Percentiles rank a stretch among this genome's conserved stretches.
These are phyloP conservation scores for Oceanodroma tethys DNA, from an alignment of 2,113 vertebrate species.

Conservation along the genomic window DNA sequence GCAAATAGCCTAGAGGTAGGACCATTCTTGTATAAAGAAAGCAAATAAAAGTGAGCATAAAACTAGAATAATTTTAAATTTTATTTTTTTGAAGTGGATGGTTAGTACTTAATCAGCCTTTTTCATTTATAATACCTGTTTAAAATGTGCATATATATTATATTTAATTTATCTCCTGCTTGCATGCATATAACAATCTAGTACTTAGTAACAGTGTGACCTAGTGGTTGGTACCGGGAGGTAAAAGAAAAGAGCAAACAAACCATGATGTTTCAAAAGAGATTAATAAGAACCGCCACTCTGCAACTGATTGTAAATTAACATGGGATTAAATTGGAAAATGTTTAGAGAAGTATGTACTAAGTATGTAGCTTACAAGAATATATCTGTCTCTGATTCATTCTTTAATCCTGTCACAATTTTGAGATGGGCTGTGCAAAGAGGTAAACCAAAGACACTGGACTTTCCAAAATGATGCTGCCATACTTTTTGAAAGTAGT, in stretches of 20 bases:
- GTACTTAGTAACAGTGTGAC: background rate
- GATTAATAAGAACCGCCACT: background rate
- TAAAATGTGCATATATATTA: conserved; percentile 56
- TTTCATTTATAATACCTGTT: conserved; percentile 14
- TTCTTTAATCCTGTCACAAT: background rate
- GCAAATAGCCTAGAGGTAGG: background rate
- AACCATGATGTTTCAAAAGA: background rate
- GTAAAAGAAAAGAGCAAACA: background rate
- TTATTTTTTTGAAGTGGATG: background rate
- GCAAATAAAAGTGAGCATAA: background rate
- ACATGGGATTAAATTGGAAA: background rate
- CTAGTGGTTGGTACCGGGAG: background rate
- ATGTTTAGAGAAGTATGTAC: background rate
- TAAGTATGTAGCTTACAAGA: background rate
- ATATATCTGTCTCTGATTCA: background rate
- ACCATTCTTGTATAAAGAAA: background rate
- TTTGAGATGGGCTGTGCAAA: background rate
- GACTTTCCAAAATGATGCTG: background rate
- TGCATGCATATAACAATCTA: background rate
- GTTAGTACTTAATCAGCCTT: background rate
- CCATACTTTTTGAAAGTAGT: background rate
- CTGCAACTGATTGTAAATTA: background rate
- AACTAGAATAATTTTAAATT: background rate
- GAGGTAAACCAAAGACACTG: background rate
- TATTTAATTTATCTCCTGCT: conserved; percentile 43